phyloP scores from a whole-genome alignment of 1,140 invertebrate genomes.

The Palaemon carinicauda region DNA sequence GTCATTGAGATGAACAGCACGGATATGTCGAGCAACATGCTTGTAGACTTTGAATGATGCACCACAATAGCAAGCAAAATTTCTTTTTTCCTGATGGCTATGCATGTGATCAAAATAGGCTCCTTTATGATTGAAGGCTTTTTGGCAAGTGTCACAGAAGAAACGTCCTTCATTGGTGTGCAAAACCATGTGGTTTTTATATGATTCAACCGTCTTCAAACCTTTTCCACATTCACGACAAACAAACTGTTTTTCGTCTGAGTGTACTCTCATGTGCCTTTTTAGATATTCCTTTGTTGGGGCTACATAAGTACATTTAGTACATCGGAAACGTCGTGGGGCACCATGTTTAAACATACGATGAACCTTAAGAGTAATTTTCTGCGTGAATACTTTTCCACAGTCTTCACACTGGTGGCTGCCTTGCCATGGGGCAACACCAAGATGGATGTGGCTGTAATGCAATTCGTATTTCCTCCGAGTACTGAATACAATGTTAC shows the following conservation, averaged over 20 bases:
- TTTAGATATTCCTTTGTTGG: conserved; percentile 45
- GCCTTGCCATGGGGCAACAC: conserved; percentile 37
- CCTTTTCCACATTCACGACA: conserved; percentile 31
- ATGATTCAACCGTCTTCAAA: conserved; percentile 34
- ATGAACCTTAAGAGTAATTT: conserved; percentile 37
- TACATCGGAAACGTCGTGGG: conserved; percentile 31
- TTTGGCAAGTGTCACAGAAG: conserved; percentile 20
- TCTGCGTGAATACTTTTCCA: conserved; percentile 35
- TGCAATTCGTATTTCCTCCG: conserved; percentile 36
- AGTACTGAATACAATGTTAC: conserved; percentile 35
- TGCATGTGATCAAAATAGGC: conserved; percentile 38
- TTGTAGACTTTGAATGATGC: conserved; percentile 45
- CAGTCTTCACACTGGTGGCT: conserved; percentile 21
- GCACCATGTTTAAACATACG: conserved; percentile 49
- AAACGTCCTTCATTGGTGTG: conserved; percentile 41
- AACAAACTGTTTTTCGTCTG: conserved; percentile 22
- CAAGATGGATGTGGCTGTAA: conserved; percentile 37
- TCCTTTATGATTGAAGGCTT: conserved; percentile 46
- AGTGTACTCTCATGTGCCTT: conserved; percentile 41
- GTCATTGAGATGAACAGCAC: conserved; percentile 43
- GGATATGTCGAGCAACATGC: conserved; percentile 39
- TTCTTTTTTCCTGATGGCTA: conserved; percentile 3
- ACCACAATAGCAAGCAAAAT: conserved; percentile 43
- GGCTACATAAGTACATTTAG: conserved; percentile 23
- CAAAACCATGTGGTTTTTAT: conserved; percentile 41